phyloP scores from a whole-genome alignment of 2,888 invertebrate genomes.

The Junonia oenone region DNA sequence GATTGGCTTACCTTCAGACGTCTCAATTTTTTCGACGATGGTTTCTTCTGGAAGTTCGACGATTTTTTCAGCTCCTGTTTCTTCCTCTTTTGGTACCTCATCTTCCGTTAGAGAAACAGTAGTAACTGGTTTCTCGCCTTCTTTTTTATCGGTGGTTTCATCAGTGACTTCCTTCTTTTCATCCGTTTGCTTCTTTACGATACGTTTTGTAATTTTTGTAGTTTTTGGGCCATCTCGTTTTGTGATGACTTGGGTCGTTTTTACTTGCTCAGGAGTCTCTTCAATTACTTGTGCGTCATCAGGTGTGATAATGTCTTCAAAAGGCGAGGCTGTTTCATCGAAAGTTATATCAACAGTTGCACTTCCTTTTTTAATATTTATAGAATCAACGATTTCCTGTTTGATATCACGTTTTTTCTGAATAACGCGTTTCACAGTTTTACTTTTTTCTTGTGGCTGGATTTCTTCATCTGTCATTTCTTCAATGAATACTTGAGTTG shows the following conservation, averaged over 20 bases:
- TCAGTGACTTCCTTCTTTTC: constrained; percentile 29
- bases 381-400: no score
- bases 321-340: constrained; percentile 27
- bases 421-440: not conserved
- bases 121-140: constrained; percentile 24
- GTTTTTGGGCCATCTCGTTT: constrained; percentile 11
- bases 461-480: constrained; percentile 31
- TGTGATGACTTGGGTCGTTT: constrained; percentile 13
- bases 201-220: constrained; percentile 40
- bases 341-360: no score
- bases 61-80: no score
- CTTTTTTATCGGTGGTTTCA: constrained; percentile 33
- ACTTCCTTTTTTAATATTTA: no score
- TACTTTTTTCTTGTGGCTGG: not conserved
- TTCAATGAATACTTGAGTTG: constrained; percentile 48
- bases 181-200: constrained; percentile 32
- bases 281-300: constrained; percentile 13
- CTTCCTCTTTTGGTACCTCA: constrained; percentile 28
- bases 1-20: constrained; percentile 42
- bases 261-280: constrained; percentile 36
- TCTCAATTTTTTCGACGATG: constrained; percentile 18
- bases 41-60: constrained; percentile 42
- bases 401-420: not conserved
- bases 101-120: constrained; percentile 30
- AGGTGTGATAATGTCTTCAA: constrained; percentile 29